Conservation (phyloP, 1,140 invertebrate species). For the Phenacoccus solenopsis region DNA sequence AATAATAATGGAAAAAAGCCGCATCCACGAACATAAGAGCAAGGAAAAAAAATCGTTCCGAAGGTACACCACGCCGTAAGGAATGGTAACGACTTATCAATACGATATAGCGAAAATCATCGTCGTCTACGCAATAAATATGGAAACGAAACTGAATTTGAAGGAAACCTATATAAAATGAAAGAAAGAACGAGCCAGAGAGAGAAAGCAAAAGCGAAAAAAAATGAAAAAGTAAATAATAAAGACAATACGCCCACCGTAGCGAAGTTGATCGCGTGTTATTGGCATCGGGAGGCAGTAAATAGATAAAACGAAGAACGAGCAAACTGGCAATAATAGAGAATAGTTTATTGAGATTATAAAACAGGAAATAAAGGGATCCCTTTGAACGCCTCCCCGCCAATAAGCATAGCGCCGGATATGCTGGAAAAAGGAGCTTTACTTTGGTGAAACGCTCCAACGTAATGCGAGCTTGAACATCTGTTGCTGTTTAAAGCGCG, state of each 20-base stretch:
- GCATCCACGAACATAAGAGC: no score
- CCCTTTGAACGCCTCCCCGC: neutral
- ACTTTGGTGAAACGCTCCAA: neutral
- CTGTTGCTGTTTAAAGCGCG: conserved; percentile 14
- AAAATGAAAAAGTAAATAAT: conserved; percentile 7
- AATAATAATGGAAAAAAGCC: no score
- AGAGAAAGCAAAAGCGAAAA: no score
- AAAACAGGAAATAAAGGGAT: conserved; percentile 10
- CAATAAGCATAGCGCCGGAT: neutral
- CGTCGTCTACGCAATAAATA: no score
- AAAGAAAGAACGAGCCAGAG: no score
- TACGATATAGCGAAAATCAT: no score
- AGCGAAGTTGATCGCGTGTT: neutral
- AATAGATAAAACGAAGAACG: conserved; percentile 12
- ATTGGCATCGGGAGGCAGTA: conserved; percentile 7
- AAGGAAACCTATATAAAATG: no score
- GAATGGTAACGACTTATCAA: no score
- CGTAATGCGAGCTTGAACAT: conserved; percentile 15
- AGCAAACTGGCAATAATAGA: conserved; percentile 15
- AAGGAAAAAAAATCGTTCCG: no score
- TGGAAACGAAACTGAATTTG: no score
- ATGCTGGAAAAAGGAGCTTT: conserved; percentile 9
- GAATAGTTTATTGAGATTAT: conserved; percentile 17
- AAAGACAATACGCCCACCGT: conserved; percentile 5
- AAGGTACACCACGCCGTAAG: no score